Conservation (phyloP, 2,888 invertebrate genomes). For the Melinaea marsaeus region DNA sequence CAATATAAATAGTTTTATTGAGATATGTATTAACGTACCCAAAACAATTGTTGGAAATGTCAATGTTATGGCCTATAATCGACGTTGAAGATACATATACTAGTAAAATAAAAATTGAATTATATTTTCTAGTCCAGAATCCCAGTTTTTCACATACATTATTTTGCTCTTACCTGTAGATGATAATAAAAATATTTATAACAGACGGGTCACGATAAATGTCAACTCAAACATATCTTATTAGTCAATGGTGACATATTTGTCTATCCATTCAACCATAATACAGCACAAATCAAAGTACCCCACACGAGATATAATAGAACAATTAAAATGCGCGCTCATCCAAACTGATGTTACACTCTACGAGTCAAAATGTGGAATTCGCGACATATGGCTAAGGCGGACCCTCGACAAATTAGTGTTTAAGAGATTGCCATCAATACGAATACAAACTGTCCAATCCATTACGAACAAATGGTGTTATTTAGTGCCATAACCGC, state of each 20-base stretch:
- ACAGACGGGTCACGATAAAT: not conserved
- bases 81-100: no score
- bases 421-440: constrained; percentile 72
- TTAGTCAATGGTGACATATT: constrained; percentile 15
- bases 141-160: no score
- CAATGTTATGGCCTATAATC: no score
- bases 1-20: no score
- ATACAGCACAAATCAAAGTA: constrained; percentile 16
- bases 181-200: not conserved
- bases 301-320: constrained; percentile 34
- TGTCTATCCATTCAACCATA: constrained; percentile 15
- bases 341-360: constrained; percentile 36
- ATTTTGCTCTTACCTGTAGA: no score
- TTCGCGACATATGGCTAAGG: constrained; percentile 65
- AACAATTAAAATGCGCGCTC: constrained; percentile 57
- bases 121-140: no score
- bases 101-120: no score
- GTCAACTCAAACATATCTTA: not conserved
- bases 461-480: constrained; percentile 73
- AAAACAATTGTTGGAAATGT: no score
- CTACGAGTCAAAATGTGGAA: constrained; percentile 31
- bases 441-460: constrained; percentile 57
- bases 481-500: constrained; percentile 43
- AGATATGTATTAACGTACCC: no score
- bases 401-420: constrained; percentile 60